A percentile compares a stretch with the other conserved stretches of the same genome.
phyloP scores from a whole-genome alignment of 2,113 vertebrate species.

The Equus przewalskii region DNA sequence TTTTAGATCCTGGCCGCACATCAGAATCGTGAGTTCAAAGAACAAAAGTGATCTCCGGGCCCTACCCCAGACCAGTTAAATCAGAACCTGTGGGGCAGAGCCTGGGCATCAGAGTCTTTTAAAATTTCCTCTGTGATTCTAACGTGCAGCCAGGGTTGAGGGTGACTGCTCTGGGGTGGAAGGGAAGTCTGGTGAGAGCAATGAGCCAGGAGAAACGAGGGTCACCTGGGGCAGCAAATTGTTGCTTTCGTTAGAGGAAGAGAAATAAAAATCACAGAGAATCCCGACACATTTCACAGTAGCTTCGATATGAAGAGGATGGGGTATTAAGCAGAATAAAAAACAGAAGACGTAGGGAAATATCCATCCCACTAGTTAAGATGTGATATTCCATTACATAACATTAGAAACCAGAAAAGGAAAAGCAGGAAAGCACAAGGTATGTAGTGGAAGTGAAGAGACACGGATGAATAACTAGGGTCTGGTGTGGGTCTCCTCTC shows the following conservation, averaged over 20 bases:
- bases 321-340: neutral
- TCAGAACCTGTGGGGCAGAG: neutral
- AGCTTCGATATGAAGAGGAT: neutral
- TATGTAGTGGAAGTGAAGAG: neutral
- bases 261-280: neutral
- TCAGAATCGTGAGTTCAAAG: neutral
- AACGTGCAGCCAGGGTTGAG: neutral
- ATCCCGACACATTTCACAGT: neutral
- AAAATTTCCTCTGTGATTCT: neutral
- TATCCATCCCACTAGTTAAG: neutral
- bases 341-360: neutral
- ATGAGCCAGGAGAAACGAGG: neutral
- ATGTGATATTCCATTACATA: neutral
- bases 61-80: neutral
- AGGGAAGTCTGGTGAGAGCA: neutral
- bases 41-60: neutral
- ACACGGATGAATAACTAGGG: neutral
- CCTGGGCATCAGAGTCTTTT: neutral
- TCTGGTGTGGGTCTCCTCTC: neutral
- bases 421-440: neutral
- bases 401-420: neutral
- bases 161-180: neutral
- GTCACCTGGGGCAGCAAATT: neutral
- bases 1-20: neutral
- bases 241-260: neutral